Evolutionary conservation across 2,888 invertebrate species (phyloP).

Genomic region (Hartigia nigra): DNA sequence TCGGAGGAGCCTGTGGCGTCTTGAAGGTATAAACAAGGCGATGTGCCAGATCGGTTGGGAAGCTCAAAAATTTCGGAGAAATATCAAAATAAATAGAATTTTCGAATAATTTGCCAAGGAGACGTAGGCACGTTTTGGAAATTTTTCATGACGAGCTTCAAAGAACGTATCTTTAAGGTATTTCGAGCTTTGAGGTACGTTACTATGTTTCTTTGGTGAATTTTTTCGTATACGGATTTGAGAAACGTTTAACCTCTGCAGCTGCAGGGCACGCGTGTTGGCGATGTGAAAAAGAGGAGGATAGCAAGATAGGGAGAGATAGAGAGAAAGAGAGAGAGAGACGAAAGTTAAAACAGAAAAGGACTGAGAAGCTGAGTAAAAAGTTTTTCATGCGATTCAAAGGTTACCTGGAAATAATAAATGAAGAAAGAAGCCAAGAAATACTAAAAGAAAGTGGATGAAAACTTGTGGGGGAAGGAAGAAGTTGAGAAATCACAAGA

Average conservation of each 20-base stretch:
- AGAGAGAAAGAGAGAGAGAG: not conserved
- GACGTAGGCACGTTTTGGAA: not conserved
- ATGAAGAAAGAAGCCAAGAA: not conserved
- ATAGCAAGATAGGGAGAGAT: not conserved
- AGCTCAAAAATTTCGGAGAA: slow-evolving; percentile 18
- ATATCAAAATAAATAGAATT: slow-evolving; percentile 25
- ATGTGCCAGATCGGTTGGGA: slow-evolving; percentile 15
- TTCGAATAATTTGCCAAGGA: slow-evolving; percentile 15
- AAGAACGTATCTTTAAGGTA: not conserved
- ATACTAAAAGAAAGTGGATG: not conserved
- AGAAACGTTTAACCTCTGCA: not conserved
- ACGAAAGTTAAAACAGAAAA: not conserved
- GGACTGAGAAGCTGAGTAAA: not conserved
- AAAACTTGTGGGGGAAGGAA: not conserved
- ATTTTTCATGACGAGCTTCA: not conserved
- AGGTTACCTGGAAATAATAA: not conserved
- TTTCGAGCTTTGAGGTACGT: not conserved
- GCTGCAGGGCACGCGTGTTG: not conserved
- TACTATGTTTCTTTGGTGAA: not conserved
- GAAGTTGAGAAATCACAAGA: not conserved
- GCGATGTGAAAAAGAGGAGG: not conserved
- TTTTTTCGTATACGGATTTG: not conserved
- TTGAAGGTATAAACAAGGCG: slow-evolving; percentile 18
- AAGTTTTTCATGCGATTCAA: not conserved
- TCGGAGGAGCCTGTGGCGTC: slow-evolving; percentile 22